Base-by-base conservation (phyloP, 2,888 invertebrate species). In the Limnephilus rhombicus region DNA sequence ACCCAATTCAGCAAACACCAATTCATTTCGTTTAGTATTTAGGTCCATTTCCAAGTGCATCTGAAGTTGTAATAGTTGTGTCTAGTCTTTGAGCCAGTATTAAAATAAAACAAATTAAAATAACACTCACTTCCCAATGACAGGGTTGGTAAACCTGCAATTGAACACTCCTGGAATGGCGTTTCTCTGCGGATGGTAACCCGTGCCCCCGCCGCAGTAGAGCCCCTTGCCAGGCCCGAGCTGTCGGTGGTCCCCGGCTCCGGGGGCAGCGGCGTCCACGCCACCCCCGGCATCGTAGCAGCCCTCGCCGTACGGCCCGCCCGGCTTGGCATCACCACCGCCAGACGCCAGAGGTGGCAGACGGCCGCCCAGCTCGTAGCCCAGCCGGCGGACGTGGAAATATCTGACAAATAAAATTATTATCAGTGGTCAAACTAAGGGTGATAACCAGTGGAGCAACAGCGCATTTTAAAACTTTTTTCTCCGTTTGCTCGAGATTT, bases 131-230 rank as follows among this genome's bases (percentile, higher is more conserved):
- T 96, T 97, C 89, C 96, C 96, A 31, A 95, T 96, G 24, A 97
- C 96, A 0, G 98, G 98, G 94, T 98, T 98, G 4, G 97, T 97
- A 94, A 98, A 98, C 82, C 98, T 97, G 94, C 98, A 98, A 95
- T 98, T 98, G 95, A 98, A 98, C n/a, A 98, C 98, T 0, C 98
- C 98, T 0, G 98, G 98, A 94, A 97, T 97, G 0, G 97, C 96
- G 12, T 94, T 94, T 49, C 94, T 94, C 29, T 94, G 94, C 89
- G 93, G 94, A 68, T 94, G 93, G 88, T 93, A 92, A 2, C 91
- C 91, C 12, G 91, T 83, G 41, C 80, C 80, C 24, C 92, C 91
- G 5, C 81, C 80, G 29, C 90, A 83, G 37, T 93, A 92, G 9
- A 92, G 45, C 13, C 85, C 85, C 68, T 90, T 89, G 18, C 89